phyloP scores from a whole-genome alignment of 1,140 invertebrate species.

The Phymorhynchus buccinoides region DNA sequence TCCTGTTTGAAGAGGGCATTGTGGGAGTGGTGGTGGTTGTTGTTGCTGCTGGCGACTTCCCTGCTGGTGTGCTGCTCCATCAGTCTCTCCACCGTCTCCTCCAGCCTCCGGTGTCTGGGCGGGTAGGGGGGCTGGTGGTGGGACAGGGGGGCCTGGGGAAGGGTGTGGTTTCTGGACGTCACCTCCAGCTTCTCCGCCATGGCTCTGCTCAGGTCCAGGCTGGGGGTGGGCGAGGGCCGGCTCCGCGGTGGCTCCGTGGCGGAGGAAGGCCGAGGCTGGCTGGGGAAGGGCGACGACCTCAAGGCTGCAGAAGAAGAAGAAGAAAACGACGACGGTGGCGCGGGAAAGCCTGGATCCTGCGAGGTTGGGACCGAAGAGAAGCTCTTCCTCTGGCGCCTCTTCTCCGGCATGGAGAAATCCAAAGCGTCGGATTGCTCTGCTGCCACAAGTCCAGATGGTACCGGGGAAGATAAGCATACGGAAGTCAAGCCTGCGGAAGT shows the following conservation, averaged over 20 bases:
- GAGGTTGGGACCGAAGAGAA: neutral
- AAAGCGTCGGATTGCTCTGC: conserved; percentile 62
- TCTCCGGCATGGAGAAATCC: conserved; percentile 61
- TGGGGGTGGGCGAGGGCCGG: neutral
- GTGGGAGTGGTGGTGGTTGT: neutral
- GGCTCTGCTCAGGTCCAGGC: neutral
- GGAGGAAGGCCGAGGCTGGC: neutral
- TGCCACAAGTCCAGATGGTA: too few relatives aligned
- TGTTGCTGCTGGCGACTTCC: neutral
- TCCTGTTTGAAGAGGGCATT: neutral
- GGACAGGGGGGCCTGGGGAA: neutral
- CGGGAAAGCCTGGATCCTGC: neutral
- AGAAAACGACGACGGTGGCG: conserved; percentile 5
- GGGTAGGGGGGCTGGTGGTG: neutral
- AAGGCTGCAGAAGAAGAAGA: too few relatives aligned
- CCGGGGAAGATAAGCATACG: too few relatives aligned
- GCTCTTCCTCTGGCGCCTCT: conserved; percentile 21
- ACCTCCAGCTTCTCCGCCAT: neutral
- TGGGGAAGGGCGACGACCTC: neutral
- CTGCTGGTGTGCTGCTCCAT: neutral
- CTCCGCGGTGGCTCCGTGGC: neutral
- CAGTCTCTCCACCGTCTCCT: conserved; percentile 4
- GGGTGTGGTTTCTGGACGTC: neutral
- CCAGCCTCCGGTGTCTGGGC: neutral
- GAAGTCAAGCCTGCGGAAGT: too few relatives aligned